Evolutionary conservation across 2,888 invertebrate species (phyloP).

Genomic region (Leptinotarsa juncta): DNA sequence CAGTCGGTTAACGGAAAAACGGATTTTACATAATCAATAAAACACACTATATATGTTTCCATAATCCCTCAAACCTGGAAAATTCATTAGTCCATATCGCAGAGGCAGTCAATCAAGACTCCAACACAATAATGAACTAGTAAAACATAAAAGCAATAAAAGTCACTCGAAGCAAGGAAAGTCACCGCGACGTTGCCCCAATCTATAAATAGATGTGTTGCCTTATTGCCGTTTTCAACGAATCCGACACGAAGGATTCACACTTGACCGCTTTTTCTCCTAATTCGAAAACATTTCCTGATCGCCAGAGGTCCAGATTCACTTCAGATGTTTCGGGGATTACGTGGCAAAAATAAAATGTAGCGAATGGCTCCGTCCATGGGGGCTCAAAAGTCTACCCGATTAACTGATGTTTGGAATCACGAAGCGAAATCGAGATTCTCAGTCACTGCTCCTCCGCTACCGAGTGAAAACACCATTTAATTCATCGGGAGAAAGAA

Average conservation of each 20-base stretch:
- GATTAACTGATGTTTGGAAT: background rate
- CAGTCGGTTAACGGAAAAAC: no score
- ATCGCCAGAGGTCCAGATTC: background rate
- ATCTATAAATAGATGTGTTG: constrained; percentile 9
- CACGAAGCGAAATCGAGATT: background rate
- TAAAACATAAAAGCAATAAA: no score
- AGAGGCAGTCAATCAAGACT: no score
- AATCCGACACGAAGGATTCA: background rate
- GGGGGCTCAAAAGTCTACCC: background rate
- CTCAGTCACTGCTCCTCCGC: background rate
- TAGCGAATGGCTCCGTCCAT: background rate
- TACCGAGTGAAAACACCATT: no score
- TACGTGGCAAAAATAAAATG: background rate
- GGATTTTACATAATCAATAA: no score
- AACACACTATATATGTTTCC: no score
- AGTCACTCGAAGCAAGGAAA: no score
- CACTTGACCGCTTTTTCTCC: background rate
- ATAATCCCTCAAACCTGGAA: no score
- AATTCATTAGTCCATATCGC: no score
- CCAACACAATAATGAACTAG: no score
- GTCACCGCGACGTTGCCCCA: background rate
- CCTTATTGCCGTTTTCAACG: constrained; percentile 3
- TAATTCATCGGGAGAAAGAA: no score
- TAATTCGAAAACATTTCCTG: constrained; percentile 1
- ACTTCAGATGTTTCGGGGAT: background rate